phyloP scores from a whole-genome alignment of 2,113 vertebrate genomes.

The Neodon shergylaensis region DNA sequence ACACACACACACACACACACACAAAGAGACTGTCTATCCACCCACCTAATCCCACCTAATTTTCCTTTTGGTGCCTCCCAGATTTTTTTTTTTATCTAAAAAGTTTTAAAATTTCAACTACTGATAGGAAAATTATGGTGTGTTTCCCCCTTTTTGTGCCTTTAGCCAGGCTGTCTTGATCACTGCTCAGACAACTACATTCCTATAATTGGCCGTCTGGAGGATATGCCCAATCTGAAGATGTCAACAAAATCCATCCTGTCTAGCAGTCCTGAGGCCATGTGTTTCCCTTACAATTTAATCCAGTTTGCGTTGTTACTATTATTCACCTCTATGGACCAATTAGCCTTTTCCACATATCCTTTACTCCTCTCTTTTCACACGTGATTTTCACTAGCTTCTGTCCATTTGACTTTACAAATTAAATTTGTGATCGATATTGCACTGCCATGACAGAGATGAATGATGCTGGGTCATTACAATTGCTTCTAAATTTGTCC shows the following conservation, averaged over 20 bases:
- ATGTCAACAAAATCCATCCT: neutral
- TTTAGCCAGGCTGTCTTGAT: neutral
- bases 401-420: neutral
- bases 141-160: neutral
- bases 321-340: neutral
- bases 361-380: neutral
- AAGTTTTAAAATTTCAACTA: conserved; percentile 51
- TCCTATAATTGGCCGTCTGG: neutral
- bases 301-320: neutral
- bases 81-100: conserved; percentile 55
- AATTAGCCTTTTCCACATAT: neutral
- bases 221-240: neutral
- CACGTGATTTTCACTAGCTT: neutral
- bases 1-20: conserved; percentile 1
- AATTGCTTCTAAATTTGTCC: neutral
- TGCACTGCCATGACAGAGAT: neutral
- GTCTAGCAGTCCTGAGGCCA: neutral
- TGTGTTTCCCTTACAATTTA: neutral
- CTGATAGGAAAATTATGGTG: neutral
- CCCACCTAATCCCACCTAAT: conserved; percentile 38
- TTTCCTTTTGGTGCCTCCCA: conserved; percentile 27
- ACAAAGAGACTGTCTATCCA: conserved; percentile 69
- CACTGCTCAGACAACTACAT: neutral
- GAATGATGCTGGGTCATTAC: neutral
- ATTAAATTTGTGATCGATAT: neutral